These are phyloP conservation scores for Halichoerus grypus DNA, from an alignment of 2,113 vertebrate species.

Conservation along the genomic window DNA sequence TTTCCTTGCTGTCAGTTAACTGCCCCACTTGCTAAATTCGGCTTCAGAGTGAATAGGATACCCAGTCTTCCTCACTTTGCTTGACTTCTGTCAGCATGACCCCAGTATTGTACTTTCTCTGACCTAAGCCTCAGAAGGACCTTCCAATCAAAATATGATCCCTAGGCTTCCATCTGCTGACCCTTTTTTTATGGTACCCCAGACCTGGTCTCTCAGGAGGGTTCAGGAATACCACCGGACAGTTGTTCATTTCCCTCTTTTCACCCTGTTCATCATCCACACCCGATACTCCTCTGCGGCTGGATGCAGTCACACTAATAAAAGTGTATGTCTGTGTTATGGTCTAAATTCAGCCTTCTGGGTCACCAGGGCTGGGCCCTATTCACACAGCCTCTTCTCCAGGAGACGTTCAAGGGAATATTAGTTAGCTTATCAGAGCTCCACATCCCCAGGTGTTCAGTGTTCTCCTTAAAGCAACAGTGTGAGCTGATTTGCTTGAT, in stretches of 20 bases:
- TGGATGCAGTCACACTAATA: accelerated
- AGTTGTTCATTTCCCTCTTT: accelerated
- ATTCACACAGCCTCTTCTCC: accelerated
- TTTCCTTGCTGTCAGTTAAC: background rate
- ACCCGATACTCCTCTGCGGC: background rate
- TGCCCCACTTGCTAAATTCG: background rate
- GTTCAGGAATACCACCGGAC: background rate
- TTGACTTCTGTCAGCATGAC: background rate
- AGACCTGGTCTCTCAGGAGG: no score
- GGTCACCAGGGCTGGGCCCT: no score
- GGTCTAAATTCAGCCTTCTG: background rate
- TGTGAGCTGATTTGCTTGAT: background rate
- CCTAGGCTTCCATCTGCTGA: background rate
- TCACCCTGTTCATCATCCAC: background rate
- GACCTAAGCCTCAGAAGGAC: background rate
- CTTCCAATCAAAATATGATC: background rate
- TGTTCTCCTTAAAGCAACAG: no score
- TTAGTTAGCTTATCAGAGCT: background rate
- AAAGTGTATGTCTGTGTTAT: accelerated
- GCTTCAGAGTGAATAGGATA: background rate
- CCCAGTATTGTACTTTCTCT: background rate
- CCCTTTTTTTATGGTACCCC: background rate
- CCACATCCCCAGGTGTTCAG: accelerated
- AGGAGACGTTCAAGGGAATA: background rate
- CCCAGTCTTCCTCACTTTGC: background rate